Conservation (phyloP, 2,797 vertebrate genomes). For the Sebastes trivittatus region DNA sequence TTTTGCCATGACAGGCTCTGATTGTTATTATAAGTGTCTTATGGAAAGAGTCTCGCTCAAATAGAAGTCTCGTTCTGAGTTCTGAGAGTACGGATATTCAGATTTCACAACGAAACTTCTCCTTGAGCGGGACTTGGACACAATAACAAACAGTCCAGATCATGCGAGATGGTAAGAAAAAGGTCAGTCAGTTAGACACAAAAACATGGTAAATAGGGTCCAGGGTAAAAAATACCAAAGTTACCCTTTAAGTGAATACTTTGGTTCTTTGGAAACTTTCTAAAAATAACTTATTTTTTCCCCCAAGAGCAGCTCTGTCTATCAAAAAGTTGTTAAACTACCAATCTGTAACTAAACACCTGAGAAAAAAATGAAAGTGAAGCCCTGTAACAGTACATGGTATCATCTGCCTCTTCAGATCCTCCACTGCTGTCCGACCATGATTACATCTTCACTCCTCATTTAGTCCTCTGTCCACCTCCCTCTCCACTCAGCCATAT, state of each 20-base stretch:
- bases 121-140: no score
- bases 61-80: no score
- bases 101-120: no score
- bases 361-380: neutral
- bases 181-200: neutral
- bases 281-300: neutral
- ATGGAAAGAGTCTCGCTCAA: no score
- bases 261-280: neutral
- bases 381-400: neutral
- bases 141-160: no score
- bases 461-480: slow-evolving; percentile 26
- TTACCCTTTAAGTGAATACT: neutral
- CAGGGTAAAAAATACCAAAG: neutral
- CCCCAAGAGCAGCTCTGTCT: neutral
- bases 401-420: slow-evolving; percentile 34
- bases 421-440: slow-evolving; percentile 19
- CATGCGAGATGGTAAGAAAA: no score
- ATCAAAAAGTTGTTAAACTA: slow-evolving; percentile 24
- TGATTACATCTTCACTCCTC: slow-evolving; percentile 41
- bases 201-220: neutral
- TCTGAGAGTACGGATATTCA: no score
- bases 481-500: slow-evolving; percentile 16
- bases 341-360: slow-evolving; percentile 26
- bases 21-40: no score
- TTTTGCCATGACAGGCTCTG: no score